These are phyloP conservation scores for Pogonomyrmex barbatus DNA, from an alignment of 1,140 invertebrate genomes.

Conservation along the genomic window DNA sequence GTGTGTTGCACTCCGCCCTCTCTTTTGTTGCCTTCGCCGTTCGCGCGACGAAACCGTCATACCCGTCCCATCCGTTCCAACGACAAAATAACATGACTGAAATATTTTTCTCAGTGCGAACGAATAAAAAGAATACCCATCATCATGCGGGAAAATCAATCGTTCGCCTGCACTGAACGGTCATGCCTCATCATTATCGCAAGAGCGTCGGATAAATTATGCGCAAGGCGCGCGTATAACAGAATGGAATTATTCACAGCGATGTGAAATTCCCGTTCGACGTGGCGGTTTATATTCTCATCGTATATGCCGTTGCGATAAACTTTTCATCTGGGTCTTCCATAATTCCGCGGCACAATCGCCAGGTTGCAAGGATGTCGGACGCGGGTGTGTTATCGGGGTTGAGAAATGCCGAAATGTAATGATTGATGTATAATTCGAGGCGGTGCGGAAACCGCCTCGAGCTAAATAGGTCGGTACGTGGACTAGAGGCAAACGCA, in stretches of 20 bases:
- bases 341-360: conserved; percentile 1
- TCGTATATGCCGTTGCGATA: conserved; percentile 33
- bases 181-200: neutral
- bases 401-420: conserved; percentile 47
- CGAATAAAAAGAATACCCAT: neutral
- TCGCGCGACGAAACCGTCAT: neutral
- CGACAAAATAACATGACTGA: neutral
- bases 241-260: conserved; percentile 27
- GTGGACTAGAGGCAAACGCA: neutral
- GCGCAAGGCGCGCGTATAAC: neutral
- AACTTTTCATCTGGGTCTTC: conserved; percentile 38
- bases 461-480: conserved; percentile 65
- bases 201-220: conserved; percentile 21
- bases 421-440: conserved; percentile 24
- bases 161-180: neutral
- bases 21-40: conserved; percentile 18
- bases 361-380: neutral
- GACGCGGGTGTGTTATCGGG: conserved; percentile 43
- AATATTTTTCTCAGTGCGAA: neutral
- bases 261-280: conserved; percentile 43
- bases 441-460: neutral
- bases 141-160: conserved; percentile 24
- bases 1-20: conserved; percentile 1
- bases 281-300: conserved; percentile 13
- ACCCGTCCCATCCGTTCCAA: too few species aligned